A percentile compares a stretch with the other conserved stretches of the same genome.
Conservation (phyloP, 92 coral and sea anemone species). For the Zoanthus sansibaricus region DNA sequence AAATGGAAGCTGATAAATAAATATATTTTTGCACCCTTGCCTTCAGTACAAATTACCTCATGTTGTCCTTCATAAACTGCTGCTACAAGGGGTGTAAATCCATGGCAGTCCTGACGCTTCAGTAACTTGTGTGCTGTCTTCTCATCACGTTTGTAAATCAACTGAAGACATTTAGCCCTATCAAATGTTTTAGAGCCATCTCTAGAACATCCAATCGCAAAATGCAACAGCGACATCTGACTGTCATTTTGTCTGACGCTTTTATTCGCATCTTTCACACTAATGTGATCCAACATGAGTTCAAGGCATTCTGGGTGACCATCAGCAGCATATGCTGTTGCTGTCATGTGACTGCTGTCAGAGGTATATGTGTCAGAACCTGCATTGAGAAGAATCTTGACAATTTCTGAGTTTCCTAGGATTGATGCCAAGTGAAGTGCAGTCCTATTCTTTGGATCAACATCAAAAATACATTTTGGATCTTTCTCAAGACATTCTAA, state of each 20-base stretch:
- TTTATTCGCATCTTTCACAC: constrained; percentile 59
- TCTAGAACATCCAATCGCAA: constrained; percentile 72
- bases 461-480: constrained; percentile 65
- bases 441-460: constrained; percentile 78
- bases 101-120: constrained; percentile 64
- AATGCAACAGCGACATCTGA: constrained; percentile 81
- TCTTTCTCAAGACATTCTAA: constrained; percentile 54
- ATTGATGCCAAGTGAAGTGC: constrained; percentile 84
- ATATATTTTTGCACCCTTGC: no score
- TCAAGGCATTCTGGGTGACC: constrained; percentile 84
- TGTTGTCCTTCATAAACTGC: constrained; percentile 87
- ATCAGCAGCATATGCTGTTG: constrained; percentile 86
- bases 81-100: constrained; percentile 78
- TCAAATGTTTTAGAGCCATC: constrained; percentile 56
- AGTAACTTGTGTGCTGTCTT: constrained; percentile 56
- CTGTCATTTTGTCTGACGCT: constrained; percentile 43
- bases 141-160: constrained; percentile 76
- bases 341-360: constrained; percentile 79
- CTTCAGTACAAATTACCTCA: constrained; percentile 61
- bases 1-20: no score
- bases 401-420: constrained; percentile 71
- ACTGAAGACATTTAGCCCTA: constrained; percentile 73
- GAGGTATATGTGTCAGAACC: constrained; percentile 75
- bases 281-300: constrained; percentile 64
- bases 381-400: constrained; percentile 66